Base-by-base conservation (phyloP, 1,140 invertebrate genomes). In the Caenorhabditis inopinata region DNA sequence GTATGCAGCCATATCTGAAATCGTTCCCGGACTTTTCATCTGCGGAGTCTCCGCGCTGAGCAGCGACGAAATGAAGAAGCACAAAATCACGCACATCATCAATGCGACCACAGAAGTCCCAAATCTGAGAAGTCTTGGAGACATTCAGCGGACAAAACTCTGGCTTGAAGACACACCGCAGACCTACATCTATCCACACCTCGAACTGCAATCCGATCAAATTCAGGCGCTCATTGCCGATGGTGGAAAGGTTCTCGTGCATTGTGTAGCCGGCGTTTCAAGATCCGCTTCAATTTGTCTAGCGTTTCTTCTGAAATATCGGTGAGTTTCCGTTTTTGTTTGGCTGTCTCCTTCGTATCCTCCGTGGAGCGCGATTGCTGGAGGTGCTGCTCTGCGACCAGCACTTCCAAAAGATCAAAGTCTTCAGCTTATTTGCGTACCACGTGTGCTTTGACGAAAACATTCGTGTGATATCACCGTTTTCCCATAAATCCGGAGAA, bases 201-300 rank as follows among this genome's bases (percentile, higher is more conserved):
- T 96, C 89, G 93, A 95, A 85, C 88, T 91, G 49, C 92, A 92
- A 5, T 91, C 93, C 11, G 93, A 94, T 89, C 90, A 84, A 81
- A 88, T 88, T 35, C 84, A 87, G 42, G 82, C 85, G 5, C 45
- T 85, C 16, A 87, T 87, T 75, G 62, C 90, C 90, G 53, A 87
- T 89, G 51, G 88, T 88, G 82, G 92, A 92, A 14, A 93, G 92
- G 94, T 46, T 0, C 87, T 96, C 82, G 93, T 96, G 0, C 94
- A 96, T 89, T 96, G 95, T 87, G 93, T 95, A 0, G 95, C 95
- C 0, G 95, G 95, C 1, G 90, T 96, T 0, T 94, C 93, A 82
- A 91, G 95, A 62, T 95, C 94, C 0, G 93, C 95, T 1, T 92
- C 93, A 1, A 90, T 97, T 0, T 94, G 93, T 85, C 90, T 97